Percentiles rank a stretch among this genome's conserved stretches.
phyloP scores from a whole-genome alignment of 2,888 invertebrate species.

The Lithophane semibrunnea region DNA sequence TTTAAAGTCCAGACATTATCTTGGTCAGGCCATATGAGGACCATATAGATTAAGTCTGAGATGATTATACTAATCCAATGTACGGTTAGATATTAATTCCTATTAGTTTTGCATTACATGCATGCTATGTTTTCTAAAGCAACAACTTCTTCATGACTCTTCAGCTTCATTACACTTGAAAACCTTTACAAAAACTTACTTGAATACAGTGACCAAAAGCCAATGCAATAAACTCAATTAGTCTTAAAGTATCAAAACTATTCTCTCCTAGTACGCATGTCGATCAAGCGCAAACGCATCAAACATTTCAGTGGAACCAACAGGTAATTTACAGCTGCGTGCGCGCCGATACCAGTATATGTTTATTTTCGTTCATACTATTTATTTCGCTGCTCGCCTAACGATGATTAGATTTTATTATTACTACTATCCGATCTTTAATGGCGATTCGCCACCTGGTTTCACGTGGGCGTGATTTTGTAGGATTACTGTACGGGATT shows the following conservation, averaged over 20 bases:
- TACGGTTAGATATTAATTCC: not conserved
- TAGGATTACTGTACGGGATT: slow-evolving; percentile 35
- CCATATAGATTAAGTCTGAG: no score
- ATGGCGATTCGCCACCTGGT: slow-evolving; percentile 66
- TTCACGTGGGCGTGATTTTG: slow-evolving; percentile 51
- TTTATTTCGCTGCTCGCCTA: slow-evolving; percentile 80
- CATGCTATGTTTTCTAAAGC: not conserved
- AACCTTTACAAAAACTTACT: not conserved
- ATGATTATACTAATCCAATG: no score
- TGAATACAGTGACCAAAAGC: not conserved
- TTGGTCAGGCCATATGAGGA: no score
- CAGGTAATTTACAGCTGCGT: slow-evolving; percentile 86
- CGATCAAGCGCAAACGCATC: slow-evolving; percentile 87
- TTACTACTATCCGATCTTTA: slow-evolving; percentile 71
- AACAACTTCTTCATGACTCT: not conserved
- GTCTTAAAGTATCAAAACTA: slow-evolving; percentile 70
- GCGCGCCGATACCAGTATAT: slow-evolving; percentile 75
- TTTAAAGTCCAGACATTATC: no score
- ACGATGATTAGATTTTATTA: slow-evolving; percentile 86
- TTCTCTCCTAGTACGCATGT: slow-evolving; percentile 67
- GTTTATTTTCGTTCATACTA: slow-evolving; percentile 85
- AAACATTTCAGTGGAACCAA: slow-evolving; percentile 87
- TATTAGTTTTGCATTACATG: not conserved
- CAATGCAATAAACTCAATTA: not conserved
- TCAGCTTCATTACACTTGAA: not conserved